Conservation (phyloP, 2,113 vertebrate genomes). For the Echinops telfairi region DNA sequence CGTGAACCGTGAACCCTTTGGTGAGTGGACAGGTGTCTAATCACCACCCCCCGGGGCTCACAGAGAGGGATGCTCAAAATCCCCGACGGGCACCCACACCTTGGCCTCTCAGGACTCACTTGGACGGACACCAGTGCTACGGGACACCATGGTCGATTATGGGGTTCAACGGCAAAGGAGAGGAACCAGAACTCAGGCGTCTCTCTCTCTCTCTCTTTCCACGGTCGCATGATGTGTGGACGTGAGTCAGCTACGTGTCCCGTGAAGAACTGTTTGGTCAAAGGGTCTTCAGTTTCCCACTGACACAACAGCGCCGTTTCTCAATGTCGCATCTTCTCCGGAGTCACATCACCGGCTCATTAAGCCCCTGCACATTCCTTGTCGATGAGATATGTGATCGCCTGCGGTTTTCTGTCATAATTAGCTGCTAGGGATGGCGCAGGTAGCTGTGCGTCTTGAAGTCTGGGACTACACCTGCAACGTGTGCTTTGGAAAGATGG, state of each 20-base stretch:
- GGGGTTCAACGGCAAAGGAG: background rate
- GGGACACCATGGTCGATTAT: background rate
- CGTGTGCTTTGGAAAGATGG: background rate
- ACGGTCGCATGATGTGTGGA: slow-evolving; percentile 32
- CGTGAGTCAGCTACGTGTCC: background rate
- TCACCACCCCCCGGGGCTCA: background rate
- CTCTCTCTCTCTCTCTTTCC: too few species aligned
- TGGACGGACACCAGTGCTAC: too few species aligned
- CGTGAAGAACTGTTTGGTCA: background rate
- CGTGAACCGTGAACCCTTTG: background rate
- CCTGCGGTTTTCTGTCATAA: slow-evolving; percentile 47
- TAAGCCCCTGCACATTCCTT: background rate
- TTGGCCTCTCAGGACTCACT: too few species aligned
- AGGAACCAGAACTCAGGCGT: background rate
- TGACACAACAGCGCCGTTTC: background rate
- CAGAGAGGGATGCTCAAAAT: too few species aligned
- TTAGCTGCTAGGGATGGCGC: slow-evolving; percentile 53
- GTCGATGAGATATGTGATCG: slow-evolving; percentile 50
- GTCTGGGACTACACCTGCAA: background rate
- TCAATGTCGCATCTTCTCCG: slow-evolving; percentile 32
- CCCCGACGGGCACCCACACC: too few species aligned
- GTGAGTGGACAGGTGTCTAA: background rate
- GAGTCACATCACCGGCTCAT: slow-evolving; percentile 58
- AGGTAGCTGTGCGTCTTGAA: background rate
- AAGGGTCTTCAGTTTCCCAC: slow-evolving; percentile 18